Evolutionary conservation across 1,140 invertebrate species (phyloP).

Genomic region (Sminthurides bifidus): DNA sequence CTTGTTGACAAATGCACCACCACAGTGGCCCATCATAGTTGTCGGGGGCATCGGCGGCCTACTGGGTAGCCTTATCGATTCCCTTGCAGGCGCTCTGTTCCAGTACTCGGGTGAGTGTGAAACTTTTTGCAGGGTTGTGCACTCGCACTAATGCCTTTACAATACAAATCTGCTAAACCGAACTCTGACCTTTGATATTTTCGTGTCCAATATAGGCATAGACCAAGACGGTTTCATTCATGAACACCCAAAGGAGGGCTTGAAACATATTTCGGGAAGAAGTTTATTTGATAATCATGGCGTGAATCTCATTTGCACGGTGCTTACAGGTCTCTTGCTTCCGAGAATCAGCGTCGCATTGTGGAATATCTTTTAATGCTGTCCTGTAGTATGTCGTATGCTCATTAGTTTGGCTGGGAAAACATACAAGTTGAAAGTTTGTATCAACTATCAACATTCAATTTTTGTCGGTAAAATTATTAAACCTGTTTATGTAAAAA

Average conservation of each 20-base stretch:
- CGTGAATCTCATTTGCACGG: slow-evolving; percentile 75
- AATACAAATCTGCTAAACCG: neutral
- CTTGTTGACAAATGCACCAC: slow-evolving; percentile 48
- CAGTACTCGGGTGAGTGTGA: slow-evolving; percentile 78
- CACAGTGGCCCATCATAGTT: slow-evolving; percentile 69
- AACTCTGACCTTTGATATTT: slow-evolving; percentile 12
- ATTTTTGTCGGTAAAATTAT: too few species aligned
- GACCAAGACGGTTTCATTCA: slow-evolving; percentile 57
- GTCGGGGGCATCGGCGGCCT: slow-evolving; percentile 59
- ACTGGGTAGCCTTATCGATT: slow-evolving; percentile 70
- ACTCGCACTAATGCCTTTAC: neutral
- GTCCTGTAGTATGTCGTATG: too few species aligned
- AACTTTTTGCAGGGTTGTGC: too few species aligned
- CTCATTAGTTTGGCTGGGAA: too few species aligned
- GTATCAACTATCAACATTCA: too few species aligned
- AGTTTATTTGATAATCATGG: slow-evolving; percentile 78
- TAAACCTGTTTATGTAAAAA: too few species aligned
- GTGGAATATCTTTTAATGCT: too few species aligned
- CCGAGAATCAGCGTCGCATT: too few species aligned
- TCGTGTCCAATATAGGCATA: slow-evolving; percentile 46
- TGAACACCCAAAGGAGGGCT: slow-evolving; percentile 53
- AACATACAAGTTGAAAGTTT: too few species aligned
- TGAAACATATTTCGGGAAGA: slow-evolving; percentile 63
- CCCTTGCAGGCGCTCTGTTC: slow-evolving; percentile 68
- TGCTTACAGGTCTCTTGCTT: too few species aligned